Conservation (phyloP, 2,888 invertebrate species). For the Lucinisca nassula region DNA sequence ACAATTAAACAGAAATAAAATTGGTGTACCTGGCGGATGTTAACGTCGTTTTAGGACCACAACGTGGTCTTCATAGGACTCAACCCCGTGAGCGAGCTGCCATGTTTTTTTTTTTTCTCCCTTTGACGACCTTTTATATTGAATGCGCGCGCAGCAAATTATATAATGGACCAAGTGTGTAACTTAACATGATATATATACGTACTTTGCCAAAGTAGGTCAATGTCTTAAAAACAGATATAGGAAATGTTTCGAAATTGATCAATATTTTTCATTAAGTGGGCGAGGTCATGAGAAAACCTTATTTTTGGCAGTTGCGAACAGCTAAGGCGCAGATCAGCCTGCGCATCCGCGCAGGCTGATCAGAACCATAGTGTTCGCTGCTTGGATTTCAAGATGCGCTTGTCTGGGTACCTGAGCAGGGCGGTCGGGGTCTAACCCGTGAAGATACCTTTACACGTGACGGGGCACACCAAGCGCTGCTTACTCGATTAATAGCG, state of each 20-base stretch:
- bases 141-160: constrained; percentile 65
- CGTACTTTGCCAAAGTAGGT: constrained; percentile 17
- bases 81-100: constrained; percentile 30
- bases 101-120: constrained; percentile 61
- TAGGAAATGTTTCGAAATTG: not conserved
- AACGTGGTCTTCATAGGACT: not conserved
- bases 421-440: no score
- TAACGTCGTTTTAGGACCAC: not conserved
- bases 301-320: no score
- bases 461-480: no score
- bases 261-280: constrained; percentile 2
- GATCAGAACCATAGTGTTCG: no score
- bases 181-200: constrained; percentile 18
- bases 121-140: constrained; percentile 60
- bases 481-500: no score
- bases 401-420: no score
- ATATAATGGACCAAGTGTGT: constrained; percentile 57
- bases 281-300: no score
- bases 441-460: no score
- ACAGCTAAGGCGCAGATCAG: no score
- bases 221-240: not conserved
- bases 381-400: no score
- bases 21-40: not conserved
- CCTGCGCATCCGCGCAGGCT: no score
- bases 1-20: not conserved